A percentile compares a stretch with the other conserved stretches of the same genome.
Evolutionary conservation across 2,888 invertebrate genomes (phyloP).

Genomic region (Rhamphomyia laevipes): DNA sequence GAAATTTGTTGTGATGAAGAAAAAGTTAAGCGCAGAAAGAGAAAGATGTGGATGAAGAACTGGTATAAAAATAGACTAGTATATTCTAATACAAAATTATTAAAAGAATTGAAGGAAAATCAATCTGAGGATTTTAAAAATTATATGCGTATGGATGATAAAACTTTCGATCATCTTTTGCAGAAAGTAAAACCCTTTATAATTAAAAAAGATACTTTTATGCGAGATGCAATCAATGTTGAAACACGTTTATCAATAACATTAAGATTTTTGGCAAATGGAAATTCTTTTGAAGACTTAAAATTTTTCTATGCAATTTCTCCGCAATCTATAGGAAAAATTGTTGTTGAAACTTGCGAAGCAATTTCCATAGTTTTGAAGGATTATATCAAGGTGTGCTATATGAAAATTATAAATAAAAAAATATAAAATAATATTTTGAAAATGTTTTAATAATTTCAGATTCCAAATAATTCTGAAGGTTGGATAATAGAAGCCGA

Average conservation of each 20-base stretch:
- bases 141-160: no score
- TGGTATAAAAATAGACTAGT: no score
- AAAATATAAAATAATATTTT: neutral
- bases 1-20: no score
- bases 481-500: slow-evolving; percentile 7
- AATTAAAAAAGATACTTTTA: neutral
- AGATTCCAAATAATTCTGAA: slow-evolving; percentile 8
- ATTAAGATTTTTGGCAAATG: no score
- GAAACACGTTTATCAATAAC: neutral
- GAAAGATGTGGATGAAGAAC: no score
- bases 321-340: slow-evolving; percentile 4
- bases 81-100: no score
- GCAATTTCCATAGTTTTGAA: slow-evolving; percentile 8
- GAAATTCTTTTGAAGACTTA: no score
- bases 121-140: no score
- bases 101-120: no score
- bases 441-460: neutral
- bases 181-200: neutral
- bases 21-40: no score
- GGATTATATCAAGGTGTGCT: slow-evolving; percentile 8
- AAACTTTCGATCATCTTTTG: neutral
- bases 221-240: neutral
- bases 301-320: no score
- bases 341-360: slow-evolving; percentile 7
- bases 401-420: neutral